Evolutionary conservation across 2,113 vertebrate genomes (phyloP).

Genomic region (Cyprinus carpio): DNA sequence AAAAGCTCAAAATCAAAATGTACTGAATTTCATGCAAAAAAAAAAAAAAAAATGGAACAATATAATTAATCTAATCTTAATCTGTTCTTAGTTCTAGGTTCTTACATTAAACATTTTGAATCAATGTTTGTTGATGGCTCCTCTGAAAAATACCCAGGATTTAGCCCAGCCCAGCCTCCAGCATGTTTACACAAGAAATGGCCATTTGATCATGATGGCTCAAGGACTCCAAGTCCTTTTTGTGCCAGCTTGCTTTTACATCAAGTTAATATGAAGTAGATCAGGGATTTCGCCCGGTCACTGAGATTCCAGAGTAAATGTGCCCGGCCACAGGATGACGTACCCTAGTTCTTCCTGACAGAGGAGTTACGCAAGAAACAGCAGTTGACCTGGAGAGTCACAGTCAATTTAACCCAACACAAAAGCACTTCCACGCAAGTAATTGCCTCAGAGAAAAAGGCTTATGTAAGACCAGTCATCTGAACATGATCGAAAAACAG

Average conservation of each 20-base stretch:
- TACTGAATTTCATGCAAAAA: slow-evolving; percentile 5
- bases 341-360: slow-evolving; percentile 38
- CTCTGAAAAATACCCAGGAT: no score
- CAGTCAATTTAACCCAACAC: slow-evolving; percentile 59
- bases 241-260: slow-evolving; percentile 53
- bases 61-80: neutral
- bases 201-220: neutral
- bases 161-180: neutral
- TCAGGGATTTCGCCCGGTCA: slow-evolving; percentile 37
- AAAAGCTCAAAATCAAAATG: neutral
- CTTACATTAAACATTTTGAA: neutral
- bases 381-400: neutral
- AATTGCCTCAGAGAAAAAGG: slow-evolving; percentile 57
- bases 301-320: neutral
- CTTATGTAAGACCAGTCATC: slow-evolving; percentile 54
- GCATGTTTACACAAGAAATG: neutral
- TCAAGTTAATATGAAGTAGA: slow-evolving; percentile 57
- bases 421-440: slow-evolving; percentile 55
- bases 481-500: slow-evolving; percentile 30
- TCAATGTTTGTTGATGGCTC: neutral
- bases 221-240: neutral
- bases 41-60: neutral
- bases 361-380: slow-evolving; percentile 15
- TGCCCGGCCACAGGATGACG: neutral
- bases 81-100: neutral